These are phyloP conservation scores for Dromius quadrimaculatus DNA, from an alignment of 2,888 invertebrate genomes.

Conservation along the genomic window DNA sequence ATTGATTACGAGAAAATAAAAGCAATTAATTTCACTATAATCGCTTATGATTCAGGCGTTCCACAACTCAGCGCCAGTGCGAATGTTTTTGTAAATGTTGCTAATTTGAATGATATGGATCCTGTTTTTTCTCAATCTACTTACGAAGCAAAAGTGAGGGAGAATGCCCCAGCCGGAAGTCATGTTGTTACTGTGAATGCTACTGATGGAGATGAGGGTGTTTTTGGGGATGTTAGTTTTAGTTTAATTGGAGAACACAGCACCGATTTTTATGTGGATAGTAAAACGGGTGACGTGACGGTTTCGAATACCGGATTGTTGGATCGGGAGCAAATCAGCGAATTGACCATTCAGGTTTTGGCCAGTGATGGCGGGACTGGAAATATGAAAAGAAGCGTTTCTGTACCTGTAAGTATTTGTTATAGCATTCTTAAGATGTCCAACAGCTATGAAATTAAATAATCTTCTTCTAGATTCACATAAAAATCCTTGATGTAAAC, in stretches of 20 bases:
- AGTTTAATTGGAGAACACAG: constrained; percentile 81
- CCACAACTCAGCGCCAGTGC: constrained; percentile 86
- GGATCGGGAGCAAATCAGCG: constrained; percentile 81
- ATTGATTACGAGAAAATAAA: constrained; percentile 88
- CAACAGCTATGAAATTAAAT: constrained; percentile 45
- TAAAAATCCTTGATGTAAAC: constrained; percentile 86
- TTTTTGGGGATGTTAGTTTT: constrained; percentile 83
- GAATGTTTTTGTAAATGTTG: constrained; percentile 79
- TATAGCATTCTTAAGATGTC: constrained; percentile 5
- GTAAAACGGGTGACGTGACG: constrained; percentile 79
- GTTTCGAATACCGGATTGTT: constrained; percentile 79
- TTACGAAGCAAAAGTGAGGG: constrained; percentile 80
- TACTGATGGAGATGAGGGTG: constrained; percentile 82
- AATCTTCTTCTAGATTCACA: constrained; percentile 70
- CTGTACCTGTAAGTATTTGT: constrained; percentile 75
- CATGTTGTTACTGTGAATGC: constrained; percentile 81
- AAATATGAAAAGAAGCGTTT: constrained; percentile 76
- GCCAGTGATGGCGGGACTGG: constrained; percentile 85
- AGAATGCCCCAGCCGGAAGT: constrained; percentile 82
- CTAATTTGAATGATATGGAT: constrained; percentile 90
- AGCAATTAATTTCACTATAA: constrained; percentile 81
- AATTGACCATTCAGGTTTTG: constrained; percentile 81
- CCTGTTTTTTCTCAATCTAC: constrained; percentile 78
- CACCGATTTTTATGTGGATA: constrained; percentile 79
- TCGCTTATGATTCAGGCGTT: constrained; percentile 88